Evolutionary conservation across 2,888 invertebrate genomes (phyloP).

Genomic region (Saturnia japonica): DNA sequence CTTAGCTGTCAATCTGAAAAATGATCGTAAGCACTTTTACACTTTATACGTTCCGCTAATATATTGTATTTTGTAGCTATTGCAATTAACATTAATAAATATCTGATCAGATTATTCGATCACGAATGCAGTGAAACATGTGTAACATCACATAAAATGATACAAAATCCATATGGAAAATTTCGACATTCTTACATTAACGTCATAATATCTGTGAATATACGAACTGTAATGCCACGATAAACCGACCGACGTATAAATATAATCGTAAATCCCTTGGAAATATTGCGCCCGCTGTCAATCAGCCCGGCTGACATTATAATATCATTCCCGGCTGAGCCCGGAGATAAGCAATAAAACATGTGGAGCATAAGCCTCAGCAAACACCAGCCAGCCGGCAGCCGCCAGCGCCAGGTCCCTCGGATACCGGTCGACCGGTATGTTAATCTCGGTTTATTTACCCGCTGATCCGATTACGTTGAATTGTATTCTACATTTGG

Average conservation of each 20-base stretch:
- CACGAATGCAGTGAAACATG: background rate
- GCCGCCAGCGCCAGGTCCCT: background rate
- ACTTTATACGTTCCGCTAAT: background rate
- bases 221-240: background rate
- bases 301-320: slow-evolving; percentile 59
- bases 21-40: background rate
- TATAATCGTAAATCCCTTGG: slow-evolving; percentile 19
- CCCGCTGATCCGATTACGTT: background rate
- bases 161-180: background rate
- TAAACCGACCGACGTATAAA: background rate
- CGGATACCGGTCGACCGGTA: slow-evolving; percentile 6
- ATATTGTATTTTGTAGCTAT: background rate
- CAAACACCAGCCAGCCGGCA: slow-evolving; percentile 28
- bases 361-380: slow-evolving; percentile 27
- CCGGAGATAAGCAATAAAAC: slow-evolving; percentile 16
- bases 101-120: background rate
- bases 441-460: slow-evolving; percentile 9
- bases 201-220: background rate
- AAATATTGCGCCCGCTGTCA: slow-evolving; percentile 61
- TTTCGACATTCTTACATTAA: background rate
- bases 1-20: background rate
- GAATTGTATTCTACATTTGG: background rate
- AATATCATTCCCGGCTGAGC: slow-evolving; percentile 4
- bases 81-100: background rate
- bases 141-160: background rate